phyloP scores from a whole-genome alignment of 37 sponge, comb jelly and placozoan genomes.

The Chondrosia reniformis region DNA sequence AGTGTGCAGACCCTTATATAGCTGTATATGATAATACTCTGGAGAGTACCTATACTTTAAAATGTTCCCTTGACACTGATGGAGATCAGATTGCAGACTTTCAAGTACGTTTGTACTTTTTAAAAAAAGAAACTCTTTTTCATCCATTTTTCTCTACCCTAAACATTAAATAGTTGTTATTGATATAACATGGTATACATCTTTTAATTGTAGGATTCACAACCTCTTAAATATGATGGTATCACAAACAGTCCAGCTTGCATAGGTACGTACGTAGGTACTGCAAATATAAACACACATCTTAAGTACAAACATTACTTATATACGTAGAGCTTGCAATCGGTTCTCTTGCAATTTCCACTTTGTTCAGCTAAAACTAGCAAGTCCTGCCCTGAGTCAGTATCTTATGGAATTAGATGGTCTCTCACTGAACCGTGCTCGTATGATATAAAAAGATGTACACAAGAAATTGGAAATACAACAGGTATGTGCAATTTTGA shows the following conservation, averaged over 20 bases:
- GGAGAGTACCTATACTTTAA: too few species aligned
- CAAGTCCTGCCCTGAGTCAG: not conserved
- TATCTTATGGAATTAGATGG: not conserved
- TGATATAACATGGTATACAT: too few species aligned
- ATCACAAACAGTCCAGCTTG: not conserved
- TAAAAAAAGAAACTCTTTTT: too few species aligned
- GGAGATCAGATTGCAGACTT: constrained; percentile 6
- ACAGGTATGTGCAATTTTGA: not conserved
- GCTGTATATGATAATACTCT: too few species aligned
- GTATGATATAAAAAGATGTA: not conserved
- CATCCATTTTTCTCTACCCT: too few species aligned
- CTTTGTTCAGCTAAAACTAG: too few species aligned
- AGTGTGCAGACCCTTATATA: too few species aligned
- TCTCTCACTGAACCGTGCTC: not conserved
- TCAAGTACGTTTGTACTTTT: not conserved
- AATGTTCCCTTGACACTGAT: constrained; percentile 15
- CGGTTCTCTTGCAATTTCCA: too few species aligned
- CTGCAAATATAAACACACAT: too few species aligned
- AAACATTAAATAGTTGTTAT: too few species aligned
- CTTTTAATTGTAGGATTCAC: not conserved
- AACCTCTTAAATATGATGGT: not conserved
- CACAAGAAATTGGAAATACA: not conserved
- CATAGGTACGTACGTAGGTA: not conserved
- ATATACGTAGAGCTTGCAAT: too few species aligned
- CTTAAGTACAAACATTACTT: too few species aligned